A percentile compares a stretch with the other conserved stretches of the same genome.
Conservation (phyloP, 1,140 invertebrate genomes). For the Phymastichus coffea region DNA sequence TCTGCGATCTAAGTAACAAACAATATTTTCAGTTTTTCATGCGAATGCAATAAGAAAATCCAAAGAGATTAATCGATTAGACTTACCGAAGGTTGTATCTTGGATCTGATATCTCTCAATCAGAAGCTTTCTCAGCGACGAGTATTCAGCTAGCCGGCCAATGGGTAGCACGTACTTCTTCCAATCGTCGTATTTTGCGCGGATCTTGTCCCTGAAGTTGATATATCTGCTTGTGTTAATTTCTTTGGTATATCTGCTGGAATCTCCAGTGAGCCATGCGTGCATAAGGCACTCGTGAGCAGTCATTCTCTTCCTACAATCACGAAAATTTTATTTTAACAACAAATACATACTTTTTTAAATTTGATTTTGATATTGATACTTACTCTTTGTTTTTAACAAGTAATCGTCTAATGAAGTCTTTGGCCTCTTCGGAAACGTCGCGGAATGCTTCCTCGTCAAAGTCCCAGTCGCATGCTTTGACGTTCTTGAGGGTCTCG, state of each 20-base stretch:
- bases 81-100: slow-evolving; percentile 88
- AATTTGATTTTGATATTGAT: background rate
- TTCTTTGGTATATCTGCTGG: slow-evolving; percentile 70
- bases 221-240: slow-evolving; percentile 83
- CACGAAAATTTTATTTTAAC: slow-evolving; percentile 16
- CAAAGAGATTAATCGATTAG: background rate
- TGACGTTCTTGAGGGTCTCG: slow-evolving; percentile 97
- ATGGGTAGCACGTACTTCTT: slow-evolving; percentile 90
- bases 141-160: slow-evolving; percentile 95
- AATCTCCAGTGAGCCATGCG: slow-evolving; percentile 88
- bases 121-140: slow-evolving; percentile 91
- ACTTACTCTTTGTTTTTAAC: slow-evolving; percentile 92
- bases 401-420: slow-evolving; percentile 93
- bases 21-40: slow-evolving; percentile 22
- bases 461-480: slow-evolving; percentile 98
- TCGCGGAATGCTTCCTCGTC: slow-evolving; percentile 90
- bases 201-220: slow-evolving; percentile 82
- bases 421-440: slow-evolving; percentile 95
- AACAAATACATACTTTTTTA: background rate
- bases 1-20: slow-evolving; percentile 74
- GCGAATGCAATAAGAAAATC: background rate
- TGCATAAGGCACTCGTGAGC: slow-evolving; percentile 96
- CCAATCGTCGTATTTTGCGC: slow-evolving; percentile 87
- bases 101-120: slow-evolving; percentile 97
- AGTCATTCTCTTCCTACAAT: slow-evolving; percentile 89